phyloP scores from a whole-genome alignment of 2,888 invertebrate species.

The Philhelius pedissequus region DNA sequence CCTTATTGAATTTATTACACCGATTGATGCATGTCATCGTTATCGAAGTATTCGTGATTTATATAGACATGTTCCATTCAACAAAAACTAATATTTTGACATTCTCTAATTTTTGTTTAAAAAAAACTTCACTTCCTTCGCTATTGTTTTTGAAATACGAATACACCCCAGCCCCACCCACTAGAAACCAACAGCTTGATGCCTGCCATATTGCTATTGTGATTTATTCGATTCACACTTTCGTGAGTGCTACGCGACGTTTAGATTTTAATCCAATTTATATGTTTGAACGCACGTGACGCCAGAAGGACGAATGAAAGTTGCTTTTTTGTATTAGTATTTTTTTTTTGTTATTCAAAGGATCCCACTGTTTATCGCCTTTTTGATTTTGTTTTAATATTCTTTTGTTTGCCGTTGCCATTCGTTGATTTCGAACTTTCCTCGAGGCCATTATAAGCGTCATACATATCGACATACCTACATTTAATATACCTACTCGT shows the following conservation, averaged over 20 bases:
- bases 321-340: not conserved
- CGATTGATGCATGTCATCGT: constrained; percentile 47
- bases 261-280: constrained; percentile 46
- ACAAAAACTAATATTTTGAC: not conserved
- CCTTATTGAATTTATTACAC: constrained; percentile 38
- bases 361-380: constrained; percentile 21
- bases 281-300: constrained; percentile 31
- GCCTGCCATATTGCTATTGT: not conserved
- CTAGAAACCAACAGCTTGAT: not conserved
- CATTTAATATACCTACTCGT: not conserved
- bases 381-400: constrained; percentile 45
- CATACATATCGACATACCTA: not conserved
- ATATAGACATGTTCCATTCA: constrained; percentile 14
- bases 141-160: not conserved
- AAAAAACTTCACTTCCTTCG: constrained; percentile 1
- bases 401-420: constrained; percentile 57
- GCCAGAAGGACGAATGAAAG: not conserved
- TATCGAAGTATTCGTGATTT: constrained; percentile 46
- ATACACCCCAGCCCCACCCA: not conserved
- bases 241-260: constrained; percentile 11
- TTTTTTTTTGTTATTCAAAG: not conserved
- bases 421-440: constrained; percentile 42
- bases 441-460: not conserved
- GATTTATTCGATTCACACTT: constrained; percentile 58
- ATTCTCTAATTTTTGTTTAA: constrained; percentile 29